Evolutionary conservation across 2,797 vertebrate species (phyloP).

Genomic region (Anabacerthia variegaticeps): DNA sequence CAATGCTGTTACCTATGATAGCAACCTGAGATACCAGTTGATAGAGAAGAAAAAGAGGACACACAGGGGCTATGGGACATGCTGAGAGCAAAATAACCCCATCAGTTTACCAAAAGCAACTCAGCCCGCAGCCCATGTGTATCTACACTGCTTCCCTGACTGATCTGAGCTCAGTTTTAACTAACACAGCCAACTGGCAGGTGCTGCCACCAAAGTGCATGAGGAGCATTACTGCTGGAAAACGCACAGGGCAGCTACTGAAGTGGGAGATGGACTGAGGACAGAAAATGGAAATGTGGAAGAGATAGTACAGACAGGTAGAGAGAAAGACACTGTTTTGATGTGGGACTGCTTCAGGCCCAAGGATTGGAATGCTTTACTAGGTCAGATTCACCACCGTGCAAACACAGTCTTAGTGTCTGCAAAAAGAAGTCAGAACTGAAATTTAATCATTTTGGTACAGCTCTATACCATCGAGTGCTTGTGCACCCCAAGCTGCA

Average conservation of each 20-base stretch:
- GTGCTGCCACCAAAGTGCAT: not conserved
- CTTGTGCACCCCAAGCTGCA: not conserved
- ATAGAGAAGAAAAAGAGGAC: not conserved
- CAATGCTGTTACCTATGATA: not conserved
- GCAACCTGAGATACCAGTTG: not conserved
- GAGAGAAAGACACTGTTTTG: not conserved
- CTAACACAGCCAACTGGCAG: not conserved
- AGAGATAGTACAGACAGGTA: not conserved
- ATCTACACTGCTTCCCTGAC: not conserved
- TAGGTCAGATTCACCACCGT: not conserved
- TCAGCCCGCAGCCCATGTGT: not conserved
- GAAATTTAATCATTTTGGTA: not conserved
- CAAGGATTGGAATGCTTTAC: not conserved
- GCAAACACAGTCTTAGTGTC: not conserved
- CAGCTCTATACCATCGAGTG: not conserved
- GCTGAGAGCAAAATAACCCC: not conserved
- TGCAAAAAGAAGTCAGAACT: not conserved
- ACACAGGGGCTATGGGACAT: not conserved
- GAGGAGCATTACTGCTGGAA: not conserved
- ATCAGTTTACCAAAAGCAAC: not conserved
- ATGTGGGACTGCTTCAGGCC: not conserved
- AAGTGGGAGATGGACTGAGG: not conserved
- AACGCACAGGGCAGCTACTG: not conserved
- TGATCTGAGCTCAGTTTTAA: not conserved
- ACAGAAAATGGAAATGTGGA: not conserved